Conservation (phyloP, 1,140 invertebrate species). For the Drosophila sucinea region DNA sequence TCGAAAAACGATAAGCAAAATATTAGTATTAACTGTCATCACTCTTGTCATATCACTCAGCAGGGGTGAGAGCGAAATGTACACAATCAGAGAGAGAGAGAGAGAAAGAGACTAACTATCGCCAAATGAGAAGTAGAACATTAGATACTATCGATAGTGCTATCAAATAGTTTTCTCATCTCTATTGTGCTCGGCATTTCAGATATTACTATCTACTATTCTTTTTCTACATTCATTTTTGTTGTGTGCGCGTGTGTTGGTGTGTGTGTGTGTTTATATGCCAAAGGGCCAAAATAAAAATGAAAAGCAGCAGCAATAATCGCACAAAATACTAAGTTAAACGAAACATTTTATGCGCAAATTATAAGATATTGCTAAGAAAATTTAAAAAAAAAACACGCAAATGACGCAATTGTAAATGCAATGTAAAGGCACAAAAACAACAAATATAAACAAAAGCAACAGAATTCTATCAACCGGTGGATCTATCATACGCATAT, state of each 20-base stretch:
- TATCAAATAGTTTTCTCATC: not conserved
- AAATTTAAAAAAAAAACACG: not conserved
- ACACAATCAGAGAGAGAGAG: not conserved
- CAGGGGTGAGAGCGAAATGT: too few relatives aligned
- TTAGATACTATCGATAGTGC: not conserved
- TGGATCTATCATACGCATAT: not conserved
- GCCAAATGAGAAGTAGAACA: too few relatives aligned
- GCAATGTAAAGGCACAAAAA: constrained; percentile 1
- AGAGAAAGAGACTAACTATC: not conserved
- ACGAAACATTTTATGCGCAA: not conserved
- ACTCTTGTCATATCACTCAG: not conserved
- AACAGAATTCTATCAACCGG: not conserved
- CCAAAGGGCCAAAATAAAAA: constrained; percentile 1
- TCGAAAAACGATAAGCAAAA: not conserved
- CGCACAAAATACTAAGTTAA: not conserved
- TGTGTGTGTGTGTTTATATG: constrained; percentile 1
- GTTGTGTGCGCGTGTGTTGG: constrained; percentile 2
- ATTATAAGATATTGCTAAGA: not conserved
- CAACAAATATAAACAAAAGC: not conserved
- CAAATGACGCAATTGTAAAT: constrained; percentile 4
- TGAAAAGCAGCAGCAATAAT: not conserved
- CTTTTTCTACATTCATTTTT: constrained; percentile 1
- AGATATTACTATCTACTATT: not conserved
- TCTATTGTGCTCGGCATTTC: not conserved
- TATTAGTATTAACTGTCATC: not conserved